Conservation (phyloP, 2,888 invertebrate species). For the Apodemia hepburni region DNA sequence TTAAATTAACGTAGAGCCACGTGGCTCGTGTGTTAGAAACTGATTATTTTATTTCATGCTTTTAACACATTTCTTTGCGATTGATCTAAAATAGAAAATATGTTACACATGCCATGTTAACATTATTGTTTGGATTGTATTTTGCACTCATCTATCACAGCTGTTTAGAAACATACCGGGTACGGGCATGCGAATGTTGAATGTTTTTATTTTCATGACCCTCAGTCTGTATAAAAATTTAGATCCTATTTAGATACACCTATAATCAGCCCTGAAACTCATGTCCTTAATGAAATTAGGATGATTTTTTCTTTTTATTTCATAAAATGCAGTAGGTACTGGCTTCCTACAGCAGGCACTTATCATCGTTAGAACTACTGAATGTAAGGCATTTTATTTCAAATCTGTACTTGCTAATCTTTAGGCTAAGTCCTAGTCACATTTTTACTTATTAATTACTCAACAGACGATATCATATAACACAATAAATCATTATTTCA, state of each 20-base stretch:
- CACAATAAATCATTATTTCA: too few relatives aligned
- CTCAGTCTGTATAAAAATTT: background rate
- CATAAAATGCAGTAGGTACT: too few relatives aligned
- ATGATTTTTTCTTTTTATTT: too few relatives aligned
- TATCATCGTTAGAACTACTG: too few relatives aligned
- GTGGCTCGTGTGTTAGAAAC: background rate
- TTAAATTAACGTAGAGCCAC: background rate
- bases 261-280: background rate
- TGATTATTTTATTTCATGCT: background rate
- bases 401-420: too few relatives aligned
- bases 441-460: too few relatives aligned
- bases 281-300: too few relatives aligned
- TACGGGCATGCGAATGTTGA: slow-evolving; percentile 10
- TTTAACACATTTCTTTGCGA: slow-evolving; percentile 10
- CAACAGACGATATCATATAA: too few relatives aligned
- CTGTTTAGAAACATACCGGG: slow-evolving; percentile 10
- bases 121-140: slow-evolving; percentile 19
- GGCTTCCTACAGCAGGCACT: too few relatives aligned
- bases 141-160: slow-evolving; percentile 21
- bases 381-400: too few relatives aligned
- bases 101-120: slow-evolving; percentile 5
- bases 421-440: too few relatives aligned
- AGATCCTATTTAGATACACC: background rate
- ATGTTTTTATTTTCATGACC: slow-evolving; percentile 8
- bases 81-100: slow-evolving; percentile 8